Base-by-base conservation (phyloP, 2,797 vertebrate species). In the Mallotus villosus region DNA sequence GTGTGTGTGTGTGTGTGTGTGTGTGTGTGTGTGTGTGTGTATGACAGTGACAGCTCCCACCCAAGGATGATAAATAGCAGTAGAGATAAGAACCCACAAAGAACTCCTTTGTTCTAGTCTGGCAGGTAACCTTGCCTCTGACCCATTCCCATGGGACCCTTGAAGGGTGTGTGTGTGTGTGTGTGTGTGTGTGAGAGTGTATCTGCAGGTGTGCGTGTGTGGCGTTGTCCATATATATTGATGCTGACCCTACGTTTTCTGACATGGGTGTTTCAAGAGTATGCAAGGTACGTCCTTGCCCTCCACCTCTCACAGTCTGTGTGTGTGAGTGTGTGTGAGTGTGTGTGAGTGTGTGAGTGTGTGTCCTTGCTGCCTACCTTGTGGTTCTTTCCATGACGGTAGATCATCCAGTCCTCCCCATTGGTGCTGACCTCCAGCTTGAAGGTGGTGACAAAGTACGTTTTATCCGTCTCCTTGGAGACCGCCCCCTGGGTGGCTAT, bases 321-420 rank as follows among this genome's bases (percentile, higher is more conserved):
- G 27, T 58, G 51, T 58, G 67, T 66, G 64, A 49, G 34, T 24
- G 34, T 59, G 37, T 61, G 6, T 37, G 46, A 5, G 24, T 24
- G 22, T 49, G 14, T 16, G 46, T 49, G 14, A 9, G 46, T 49
- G 46, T 49, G 46, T 49, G 46, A 2, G 46, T 49, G 46, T 49
- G 46, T 49, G 46, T 63, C 46, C 32, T 49, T 90, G 67, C 49
- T 12, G 41, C 70, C 32, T 92, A 97, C 98, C 95, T 99, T 99
- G 55, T 99, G 97, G 87, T 98, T 98, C 91, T 98, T 99, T 86
- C 96, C 97, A 0, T 99, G 95, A 21, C 98, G 93, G 88, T 97
- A 99, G 78, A 97, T 93, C 97, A 98, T 99, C 98, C 98, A 99
- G 92, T 99, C 98, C 79, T 99, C 97, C 0, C 98, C 97, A 0